Base-by-base conservation (phyloP, 2,797 vertebrate species). In the Delichon dasypus region DNA sequence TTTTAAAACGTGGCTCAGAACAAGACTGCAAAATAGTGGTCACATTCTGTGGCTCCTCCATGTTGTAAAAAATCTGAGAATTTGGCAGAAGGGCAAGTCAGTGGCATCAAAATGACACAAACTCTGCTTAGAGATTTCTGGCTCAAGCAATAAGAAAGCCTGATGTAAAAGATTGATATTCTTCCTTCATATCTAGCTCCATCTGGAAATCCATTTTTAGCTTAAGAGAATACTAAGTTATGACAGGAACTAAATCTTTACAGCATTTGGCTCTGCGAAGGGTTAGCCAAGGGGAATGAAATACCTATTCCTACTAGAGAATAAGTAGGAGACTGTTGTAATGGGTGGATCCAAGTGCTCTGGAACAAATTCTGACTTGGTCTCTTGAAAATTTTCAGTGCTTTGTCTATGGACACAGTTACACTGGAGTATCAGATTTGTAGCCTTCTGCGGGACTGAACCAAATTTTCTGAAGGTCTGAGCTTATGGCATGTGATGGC, bases 141-240 rank as follows among this genome's bases (percentile, higher is more conserved):
- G 64, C 71, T 92, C n/a, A 50, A 88, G 72, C 68, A 65, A 3
- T 71, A 62, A 38, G 54, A 86, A 75, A 80, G 51, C 42, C 44
- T 80, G 60, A 80, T 40, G 13, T 51, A 78, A 65, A 90, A 94
- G 68, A 93, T 7, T 68, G 12, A 55, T 82, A 48, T 18, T 64
- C 50, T 91, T 94, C 54, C 29, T 81, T 83, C 88, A 62, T 29
- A 55, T 81, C 54, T 58, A 62, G 18, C 47, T 88, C 76, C 73
- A 58, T 81, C 67, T 89, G 88, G 73, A 88, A 90, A 78, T 75
- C 58, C 13, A 12, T 61, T 93, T 87, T 89, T 93, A 67, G 34
- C 21, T 86, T 90, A 30, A 68, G 82, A 85, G 93, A 76, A 78
- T 75, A 68, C 38, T n/a, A 76, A 88, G 7, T 40, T 90, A 6